These are phyloP conservation scores for Epicauta chinensis DNA, from an alignment of 1,140 invertebrate species.

Conservation along the genomic window DNA sequence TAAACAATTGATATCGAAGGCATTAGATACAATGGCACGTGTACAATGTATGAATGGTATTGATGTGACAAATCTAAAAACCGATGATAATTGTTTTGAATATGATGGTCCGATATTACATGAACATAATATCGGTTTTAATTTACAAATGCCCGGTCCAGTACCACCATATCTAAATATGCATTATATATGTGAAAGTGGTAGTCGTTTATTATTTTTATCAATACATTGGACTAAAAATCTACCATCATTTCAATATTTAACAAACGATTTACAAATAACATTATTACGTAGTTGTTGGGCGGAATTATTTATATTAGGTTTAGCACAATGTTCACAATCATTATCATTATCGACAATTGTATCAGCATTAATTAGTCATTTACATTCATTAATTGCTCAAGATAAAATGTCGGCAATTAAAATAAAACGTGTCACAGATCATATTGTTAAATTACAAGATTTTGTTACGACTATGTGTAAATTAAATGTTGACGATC, in stretches of 20 bases:
- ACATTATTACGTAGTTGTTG: slow-evolving; percentile 79
- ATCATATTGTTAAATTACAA: slow-evolving; percentile 77
- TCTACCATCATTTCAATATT: slow-evolving; percentile 72
- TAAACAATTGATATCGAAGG: slow-evolving; percentile 63
- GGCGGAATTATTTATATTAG: slow-evolving; percentile 89
- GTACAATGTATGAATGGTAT: slow-evolving; percentile 41
- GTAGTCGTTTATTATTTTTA: slow-evolving; percentile 79
- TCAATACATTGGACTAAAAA: slow-evolving; percentile 85
- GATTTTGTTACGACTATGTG: slow-evolving; percentile 74
- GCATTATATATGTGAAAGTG: slow-evolving; percentile 89
- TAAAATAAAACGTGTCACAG: slow-evolving; percentile 71
- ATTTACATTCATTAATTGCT: slow-evolving; percentile 57
- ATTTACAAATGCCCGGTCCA: slow-evolving; percentile 74
- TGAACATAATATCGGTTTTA: slow-evolving; percentile 67
- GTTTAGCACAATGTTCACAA: slow-evolving; percentile 82
- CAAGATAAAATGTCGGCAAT: slow-evolving; percentile 66
- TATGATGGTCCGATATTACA: slow-evolving; percentile 57
- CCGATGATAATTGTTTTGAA: slow-evolving; percentile 37
- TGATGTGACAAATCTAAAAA: slow-evolving; percentile 25
- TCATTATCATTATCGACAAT: slow-evolving; percentile 75
- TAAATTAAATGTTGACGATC: slow-evolving; percentile 67
- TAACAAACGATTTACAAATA: slow-evolving; percentile 64
- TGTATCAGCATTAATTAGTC: slow-evolving; percentile 71
- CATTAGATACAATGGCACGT: slow-evolving; percentile 68
- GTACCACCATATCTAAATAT: slow-evolving; percentile 77